Percentiles rank a stretch among this genome's conserved stretches.
Conservation (phyloP, 2,888 invertebrate genomes). For the Lasioglossum marginatum region DNA sequence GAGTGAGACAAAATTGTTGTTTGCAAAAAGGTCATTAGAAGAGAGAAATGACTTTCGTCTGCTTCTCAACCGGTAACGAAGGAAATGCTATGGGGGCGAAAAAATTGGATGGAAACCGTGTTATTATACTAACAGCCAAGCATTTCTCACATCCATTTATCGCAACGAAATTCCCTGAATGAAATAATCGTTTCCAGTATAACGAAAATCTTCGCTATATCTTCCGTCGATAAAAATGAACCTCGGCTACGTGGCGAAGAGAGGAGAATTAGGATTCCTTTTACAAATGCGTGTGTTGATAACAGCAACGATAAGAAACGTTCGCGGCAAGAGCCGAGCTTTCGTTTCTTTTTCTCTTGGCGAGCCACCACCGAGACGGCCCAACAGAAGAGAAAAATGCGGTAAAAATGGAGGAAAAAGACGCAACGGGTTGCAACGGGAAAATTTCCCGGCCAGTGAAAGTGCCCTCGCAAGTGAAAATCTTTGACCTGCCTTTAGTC, state of each 20-base stretch:
- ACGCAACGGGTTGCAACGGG: not conserved
- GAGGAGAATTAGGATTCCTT: not conserved
- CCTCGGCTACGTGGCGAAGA: not conserved
- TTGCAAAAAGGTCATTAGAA: not conserved
- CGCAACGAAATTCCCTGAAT: constrained; percentile 8
- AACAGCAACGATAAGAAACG: constrained; percentile 24
- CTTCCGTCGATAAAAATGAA: constrained; percentile 20
- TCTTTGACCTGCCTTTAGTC: constrained; percentile 32
- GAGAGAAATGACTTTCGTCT: not conserved
- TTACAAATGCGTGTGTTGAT: constrained; percentile 29
- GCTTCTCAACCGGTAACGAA: not conserved
- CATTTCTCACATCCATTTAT: not conserved
- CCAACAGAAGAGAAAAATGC: constrained; percentile 1
- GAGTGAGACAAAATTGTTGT: not conserved
- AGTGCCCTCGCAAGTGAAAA: constrained; percentile 41
- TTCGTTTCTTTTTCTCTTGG: not conserved
- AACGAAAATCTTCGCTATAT: constrained; percentile 1
- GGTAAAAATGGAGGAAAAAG: not conserved
- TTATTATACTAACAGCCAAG: not conserved
- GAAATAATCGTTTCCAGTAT: not conserved
- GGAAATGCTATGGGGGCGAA: not conserved
- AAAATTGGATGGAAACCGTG: not conserved
- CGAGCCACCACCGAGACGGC: not conserved
- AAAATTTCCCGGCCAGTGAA: constrained; percentile 28
- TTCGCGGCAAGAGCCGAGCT: not conserved